Evolutionary conservation across 2,888 invertebrate species (phyloP).

Genomic region (Rugalucina vietnamica): DNA sequence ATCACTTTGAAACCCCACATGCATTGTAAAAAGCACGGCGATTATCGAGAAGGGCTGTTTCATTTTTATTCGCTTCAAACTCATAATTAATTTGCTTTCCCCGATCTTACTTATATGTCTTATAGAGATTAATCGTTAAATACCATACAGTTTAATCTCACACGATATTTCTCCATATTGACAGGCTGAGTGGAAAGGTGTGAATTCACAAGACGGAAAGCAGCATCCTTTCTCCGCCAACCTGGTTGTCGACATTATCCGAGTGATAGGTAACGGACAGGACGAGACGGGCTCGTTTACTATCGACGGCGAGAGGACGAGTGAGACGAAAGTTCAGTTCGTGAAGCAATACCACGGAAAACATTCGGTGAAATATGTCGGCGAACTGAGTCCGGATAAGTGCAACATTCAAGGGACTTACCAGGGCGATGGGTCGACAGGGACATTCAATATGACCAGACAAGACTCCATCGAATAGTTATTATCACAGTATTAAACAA

Average conservation of each 20-base stretch:
- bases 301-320: neutral
- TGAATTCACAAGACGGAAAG: neutral
- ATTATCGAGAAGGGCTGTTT: too few relatives aligned
- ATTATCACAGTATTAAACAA: too few relatives aligned
- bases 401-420: neutral
- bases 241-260: slow-evolving; percentile 1
- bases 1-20: too few relatives aligned
- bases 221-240: neutral
- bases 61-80: too few relatives aligned
- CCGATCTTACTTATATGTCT: too few relatives aligned
- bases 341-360: neutral
- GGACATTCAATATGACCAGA: neutral
- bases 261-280: neutral
- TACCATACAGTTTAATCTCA: too few relatives aligned
- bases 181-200: neutral
- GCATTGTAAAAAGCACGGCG: too few relatives aligned
- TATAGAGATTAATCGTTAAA: too few relatives aligned
- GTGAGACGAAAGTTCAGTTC: neutral
- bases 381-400: neutral
- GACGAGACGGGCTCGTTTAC: neutral
- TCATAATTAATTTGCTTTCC: too few relatives aligned
- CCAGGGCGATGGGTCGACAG: neutral
- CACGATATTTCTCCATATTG: too few relatives aligned
- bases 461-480: neutral
- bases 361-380: neutral